Conservation (phyloP, 2,888 invertebrate species). For the Drosophila vallismaia region DNA sequence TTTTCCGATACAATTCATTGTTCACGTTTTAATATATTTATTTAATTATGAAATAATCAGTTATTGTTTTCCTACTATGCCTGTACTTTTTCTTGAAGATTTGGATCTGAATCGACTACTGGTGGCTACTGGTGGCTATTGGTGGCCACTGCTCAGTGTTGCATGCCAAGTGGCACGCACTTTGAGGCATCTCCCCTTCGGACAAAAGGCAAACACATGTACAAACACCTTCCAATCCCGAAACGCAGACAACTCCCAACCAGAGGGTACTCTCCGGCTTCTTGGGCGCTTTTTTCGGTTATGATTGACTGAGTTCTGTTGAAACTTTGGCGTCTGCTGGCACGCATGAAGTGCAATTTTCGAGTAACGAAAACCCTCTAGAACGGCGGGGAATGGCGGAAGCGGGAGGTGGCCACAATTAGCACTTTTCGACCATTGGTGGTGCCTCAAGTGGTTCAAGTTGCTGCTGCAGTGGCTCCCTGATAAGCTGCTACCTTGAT, state of each 20-base stretch:
- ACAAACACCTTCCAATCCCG: slow-evolving; percentile 18
- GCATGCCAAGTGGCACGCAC: slow-evolving; percentile 68
- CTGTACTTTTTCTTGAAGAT: slow-evolving; percentile 15
- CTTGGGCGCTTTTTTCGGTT: slow-evolving; percentile 60
- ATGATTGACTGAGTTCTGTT: slow-evolving; percentile 79
- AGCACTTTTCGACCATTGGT: slow-evolving; percentile 64
- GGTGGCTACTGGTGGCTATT: slow-evolving; percentile 29
- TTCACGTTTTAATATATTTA: not conserved
- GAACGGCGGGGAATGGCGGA: not conserved
- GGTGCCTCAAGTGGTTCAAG: slow-evolving; percentile 55
- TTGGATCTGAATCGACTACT: slow-evolving; percentile 24
- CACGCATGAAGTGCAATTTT: slow-evolving; percentile 78
- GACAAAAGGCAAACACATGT: slow-evolving; percentile 35
- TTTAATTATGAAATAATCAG: not conserved
- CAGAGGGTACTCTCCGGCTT: slow-evolving; percentile 15
- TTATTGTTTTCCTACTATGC: not conserved
- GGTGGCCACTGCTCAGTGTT: slow-evolving; percentile 51
- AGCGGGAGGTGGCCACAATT: slow-evolving; percentile 52
- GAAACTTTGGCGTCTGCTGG: slow-evolving; percentile 76
- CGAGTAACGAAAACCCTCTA: slow-evolving; percentile 67
- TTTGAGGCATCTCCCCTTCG: slow-evolving; percentile 39
- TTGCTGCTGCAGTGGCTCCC: slow-evolving; percentile 21
- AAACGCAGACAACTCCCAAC: slow-evolving; percentile 27
- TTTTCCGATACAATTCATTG: too few relatives aligned
- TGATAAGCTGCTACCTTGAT: slow-evolving; percentile 74